phyloP scores from a whole-genome alignment of 2,888 invertebrate genomes.

The Eustalomyia histrio region DNA sequence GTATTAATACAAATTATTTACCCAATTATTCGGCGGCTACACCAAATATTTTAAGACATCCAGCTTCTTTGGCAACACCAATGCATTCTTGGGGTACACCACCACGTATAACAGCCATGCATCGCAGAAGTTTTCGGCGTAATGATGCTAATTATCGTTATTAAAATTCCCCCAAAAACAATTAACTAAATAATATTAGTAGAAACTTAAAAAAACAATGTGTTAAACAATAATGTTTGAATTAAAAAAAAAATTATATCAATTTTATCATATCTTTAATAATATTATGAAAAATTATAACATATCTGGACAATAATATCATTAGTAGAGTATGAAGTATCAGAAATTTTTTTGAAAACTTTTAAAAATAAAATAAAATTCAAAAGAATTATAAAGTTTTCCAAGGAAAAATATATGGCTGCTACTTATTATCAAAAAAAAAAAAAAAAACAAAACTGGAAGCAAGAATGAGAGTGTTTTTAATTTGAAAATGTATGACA shows the following conservation, averaged over 20 bases:
- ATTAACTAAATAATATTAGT: constrained; percentile 51
- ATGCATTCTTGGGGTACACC: constrained; percentile 78
- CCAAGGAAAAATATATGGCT: constrained; percentile 41
- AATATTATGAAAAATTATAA: constrained; percentile 31
- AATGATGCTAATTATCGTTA: constrained; percentile 70
- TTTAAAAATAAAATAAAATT: background rate
- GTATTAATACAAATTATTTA: constrained; percentile 71
- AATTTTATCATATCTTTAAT: constrained; percentile 57
- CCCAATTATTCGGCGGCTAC: constrained; percentile 67
- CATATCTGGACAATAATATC: constrained; percentile 63
- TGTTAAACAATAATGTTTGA: constrained; percentile 52
- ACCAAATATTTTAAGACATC: constrained; percentile 53
- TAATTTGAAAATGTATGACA: constrained; percentile 50
- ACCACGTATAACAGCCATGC: constrained; percentile 79
- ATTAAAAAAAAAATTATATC: constrained; percentile 62
- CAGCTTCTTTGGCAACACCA: constrained; percentile 58
- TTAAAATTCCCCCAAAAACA: constrained; percentile 67
- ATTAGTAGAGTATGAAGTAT: constrained; percentile 50
- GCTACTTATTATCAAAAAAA: constrained; percentile 62
- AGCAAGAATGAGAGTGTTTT: constrained; percentile 40
- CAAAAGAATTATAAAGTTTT: constrained; percentile 12
- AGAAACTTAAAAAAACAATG: constrained; percentile 61
- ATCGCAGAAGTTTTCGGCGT: constrained; percentile 78
- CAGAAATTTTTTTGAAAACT: constrained; percentile 3
- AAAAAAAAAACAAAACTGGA: constrained; percentile 52